Percentiles rank a stretch among this genome's conserved stretches.
phyloP scores from a whole-genome alignment of 2,888 invertebrate species.

The Netelia inedita region DNA sequence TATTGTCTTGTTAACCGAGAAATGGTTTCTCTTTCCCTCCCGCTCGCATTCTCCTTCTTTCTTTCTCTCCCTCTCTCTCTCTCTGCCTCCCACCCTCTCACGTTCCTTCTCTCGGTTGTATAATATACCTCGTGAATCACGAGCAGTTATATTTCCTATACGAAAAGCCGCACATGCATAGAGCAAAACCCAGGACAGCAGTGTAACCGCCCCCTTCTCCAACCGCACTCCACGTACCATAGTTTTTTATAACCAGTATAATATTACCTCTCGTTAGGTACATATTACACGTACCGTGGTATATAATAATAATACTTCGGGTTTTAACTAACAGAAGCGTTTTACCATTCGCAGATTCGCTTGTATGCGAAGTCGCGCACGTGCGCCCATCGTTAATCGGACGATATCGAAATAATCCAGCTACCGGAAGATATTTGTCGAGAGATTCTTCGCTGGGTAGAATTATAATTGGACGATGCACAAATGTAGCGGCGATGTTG shows the following conservation, averaged over 20 bases:
- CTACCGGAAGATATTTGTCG: slow-evolving; percentile 6
- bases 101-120: slow-evolving; percentile 25
- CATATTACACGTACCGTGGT: slow-evolving; percentile 53
- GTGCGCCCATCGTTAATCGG: neutral
- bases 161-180: slow-evolving; percentile 60
- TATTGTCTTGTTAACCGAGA: slow-evolving; percentile 68
- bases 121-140: slow-evolving; percentile 64
- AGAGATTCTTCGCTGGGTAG: neutral
- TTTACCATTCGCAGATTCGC: slow-evolving; percentile 30
- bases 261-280: slow-evolving; percentile 63
- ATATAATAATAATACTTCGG: slow-evolving; percentile 38
- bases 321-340: slow-evolving; percentile 42
- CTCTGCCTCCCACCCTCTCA: slow-evolving; percentile 16
- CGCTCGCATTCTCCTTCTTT: neutral
- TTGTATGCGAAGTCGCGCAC: neutral
- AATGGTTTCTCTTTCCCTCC: slow-evolving; percentile 25
- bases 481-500: too few species aligned
- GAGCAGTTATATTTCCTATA: slow-evolving; percentile 63
- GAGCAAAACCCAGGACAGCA: slow-evolving; percentile 34
- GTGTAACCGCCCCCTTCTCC: slow-evolving; percentile 14
- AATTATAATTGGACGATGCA: neutral
- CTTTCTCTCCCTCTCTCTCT: slow-evolving; percentile 9
- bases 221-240: slow-evolving; percentile 17
- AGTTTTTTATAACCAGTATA: slow-evolving; percentile 52
- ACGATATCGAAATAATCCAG: slow-evolving; percentile 18